Evolutionary conservation across 2,888 invertebrate genomes (phyloP), one percentile per base, ranked within the genome.

Genomic region (Eutolmus rufibarbis): DNA sequence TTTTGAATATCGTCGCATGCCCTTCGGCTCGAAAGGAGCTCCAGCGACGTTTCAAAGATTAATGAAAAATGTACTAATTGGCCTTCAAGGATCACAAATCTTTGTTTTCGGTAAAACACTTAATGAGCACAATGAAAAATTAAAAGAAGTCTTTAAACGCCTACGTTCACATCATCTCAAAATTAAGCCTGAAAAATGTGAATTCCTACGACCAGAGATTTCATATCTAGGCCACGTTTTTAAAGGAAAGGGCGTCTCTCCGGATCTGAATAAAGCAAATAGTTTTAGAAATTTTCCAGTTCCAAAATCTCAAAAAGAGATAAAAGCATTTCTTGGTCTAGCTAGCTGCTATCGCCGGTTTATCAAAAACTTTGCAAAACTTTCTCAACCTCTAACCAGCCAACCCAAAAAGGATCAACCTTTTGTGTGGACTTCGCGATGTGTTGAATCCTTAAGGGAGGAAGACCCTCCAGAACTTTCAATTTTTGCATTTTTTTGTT

Each of bases 181-280:
- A 88, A 86, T 90, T 9, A 90, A 90, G 77, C 79, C 90, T 0
- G 89, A 37, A 37, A 37, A 37, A 37, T 37, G 37, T 37, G 8
- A 37, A 37, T 37, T 37, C 8, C 8, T 37, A 89, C 51, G 66
- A 28, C 89, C 89, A 74, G 89, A 89, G 46, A 23, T 88, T 2
- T 74, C 31, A 14, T 88, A 88, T 40, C 16, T 88, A 87, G 91
- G 91, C 7, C 91, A 90, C 56, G 56, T 91, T 9, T 89, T 91
- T 19, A 90, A 90, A 2, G 84, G 89, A 7, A 89, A 91, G 0
- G 90, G 90, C 8, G 89, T 90, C 9, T 37, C 37, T 37, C 37
- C 37, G 9, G 37, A 37, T 8, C 37, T 8, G 37, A 8, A 37
- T 37, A 86, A 82, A 66, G 28, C 78, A 5, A 57, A 86, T 46